A percentile compares a stretch with the other conserved stretches of the same genome.
Conservation (phyloP, 1,140 invertebrate genomes). For the Brachystomella parvula region DNA sequence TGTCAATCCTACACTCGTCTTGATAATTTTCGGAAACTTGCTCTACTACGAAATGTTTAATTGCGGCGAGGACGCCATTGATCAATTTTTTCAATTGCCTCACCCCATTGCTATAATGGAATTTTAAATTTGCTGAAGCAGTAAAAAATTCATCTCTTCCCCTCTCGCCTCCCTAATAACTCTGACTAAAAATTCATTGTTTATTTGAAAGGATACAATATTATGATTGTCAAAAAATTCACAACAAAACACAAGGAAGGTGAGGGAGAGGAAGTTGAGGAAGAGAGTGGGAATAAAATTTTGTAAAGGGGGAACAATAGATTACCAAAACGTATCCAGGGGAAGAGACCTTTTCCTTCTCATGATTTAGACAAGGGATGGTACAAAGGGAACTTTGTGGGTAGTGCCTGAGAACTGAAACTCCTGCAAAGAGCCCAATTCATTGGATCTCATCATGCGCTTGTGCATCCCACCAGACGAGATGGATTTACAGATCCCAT, state of each 20-base stretch:
- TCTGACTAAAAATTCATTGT: not conserved
- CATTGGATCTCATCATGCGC: conserved; percentile 29
- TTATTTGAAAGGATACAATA: conserved; percentile 1
- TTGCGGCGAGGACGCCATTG: too few species aligned
- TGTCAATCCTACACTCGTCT: too few species aligned
- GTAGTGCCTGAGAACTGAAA: not conserved
- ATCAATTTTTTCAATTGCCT: too few species aligned
- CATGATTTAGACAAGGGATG: not conserved
- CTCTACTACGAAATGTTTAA: too few species aligned
- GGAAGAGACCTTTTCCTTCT: not conserved
- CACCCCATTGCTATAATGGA: too few species aligned
- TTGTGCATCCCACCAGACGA: conserved; percentile 15
- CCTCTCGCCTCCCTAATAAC: too few species aligned
- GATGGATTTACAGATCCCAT: too few species aligned
- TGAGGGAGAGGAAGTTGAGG: not conserved
- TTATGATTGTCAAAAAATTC: conserved; percentile 1
- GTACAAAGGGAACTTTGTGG: not conserved
- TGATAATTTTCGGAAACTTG: too few species aligned
- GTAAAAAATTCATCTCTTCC: too few species aligned
- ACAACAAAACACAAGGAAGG: too few species aligned
- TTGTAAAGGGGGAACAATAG: not conserved
- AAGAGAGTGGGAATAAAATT: not conserved
- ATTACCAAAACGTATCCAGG: not conserved
- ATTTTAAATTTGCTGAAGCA: too few species aligned
- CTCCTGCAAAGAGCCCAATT: not conserved